Evolutionary conservation across 2,888 invertebrate species (phyloP).

Genomic region (Bellardia bayeri): DNA sequence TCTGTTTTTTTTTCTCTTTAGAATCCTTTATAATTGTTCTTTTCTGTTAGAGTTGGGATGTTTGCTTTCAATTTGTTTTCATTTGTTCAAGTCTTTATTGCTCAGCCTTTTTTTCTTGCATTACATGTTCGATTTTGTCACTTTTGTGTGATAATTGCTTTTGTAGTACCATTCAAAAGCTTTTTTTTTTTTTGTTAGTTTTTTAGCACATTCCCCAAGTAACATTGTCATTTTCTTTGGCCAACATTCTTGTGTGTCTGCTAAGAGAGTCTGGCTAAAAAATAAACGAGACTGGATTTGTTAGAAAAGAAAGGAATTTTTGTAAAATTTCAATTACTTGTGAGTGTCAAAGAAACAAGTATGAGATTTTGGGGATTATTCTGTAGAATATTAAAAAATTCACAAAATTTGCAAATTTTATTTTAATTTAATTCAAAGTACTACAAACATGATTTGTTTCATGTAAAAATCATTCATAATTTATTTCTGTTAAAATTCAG

Average conservation of each 20-base stretch:
- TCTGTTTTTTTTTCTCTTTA: neutral
- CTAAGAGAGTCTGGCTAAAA: slow-evolving; percentile 22
- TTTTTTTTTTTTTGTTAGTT: neutral
- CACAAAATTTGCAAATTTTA: no score
- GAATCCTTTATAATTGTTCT: neutral
- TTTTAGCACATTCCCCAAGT: slow-evolving; percentile 15
- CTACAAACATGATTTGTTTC: no score
- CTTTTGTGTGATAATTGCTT: slow-evolving; percentile 22
- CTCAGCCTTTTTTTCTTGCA: neutral
- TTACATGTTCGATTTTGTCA: slow-evolving; percentile 26
- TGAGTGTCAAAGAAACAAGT: neutral
- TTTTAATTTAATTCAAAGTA: no score
- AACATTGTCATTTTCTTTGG: slow-evolving; percentile 11
- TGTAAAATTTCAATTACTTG: neutral
- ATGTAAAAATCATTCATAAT: no score
- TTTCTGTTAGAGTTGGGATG: neutral
- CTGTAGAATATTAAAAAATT: no score
- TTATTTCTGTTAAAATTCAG: no score
- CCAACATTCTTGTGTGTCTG: slow-evolving; percentile 54
- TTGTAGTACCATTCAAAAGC: neutral
- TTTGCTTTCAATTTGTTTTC: neutral
- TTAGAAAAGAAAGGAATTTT: neutral
- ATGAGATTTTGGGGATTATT: no score
- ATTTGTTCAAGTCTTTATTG: neutral
- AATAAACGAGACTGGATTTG: neutral